Evolutionary conservation across 2,888 invertebrate genomes (phyloP).

Genomic region (Megamerina dolium): DNA sequence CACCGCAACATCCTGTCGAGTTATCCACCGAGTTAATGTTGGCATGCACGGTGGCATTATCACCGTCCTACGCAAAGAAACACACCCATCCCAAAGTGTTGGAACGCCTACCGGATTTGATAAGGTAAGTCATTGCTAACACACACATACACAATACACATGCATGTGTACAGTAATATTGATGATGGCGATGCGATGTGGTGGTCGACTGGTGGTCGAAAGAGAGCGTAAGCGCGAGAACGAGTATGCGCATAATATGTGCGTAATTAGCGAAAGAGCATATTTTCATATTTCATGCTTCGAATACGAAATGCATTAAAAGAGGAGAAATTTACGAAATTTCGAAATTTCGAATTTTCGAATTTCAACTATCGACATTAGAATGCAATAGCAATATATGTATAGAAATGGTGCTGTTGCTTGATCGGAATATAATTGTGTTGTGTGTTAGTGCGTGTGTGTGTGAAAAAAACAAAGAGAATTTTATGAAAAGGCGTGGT

Average conservation of each 20-base stretch:
- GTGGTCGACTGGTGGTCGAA: not conserved
- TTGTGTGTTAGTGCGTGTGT: too few relatives aligned
- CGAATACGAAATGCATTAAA: not conserved
- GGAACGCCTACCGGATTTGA: conserved; percentile 51
- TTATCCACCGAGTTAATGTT: conserved; percentile 50
- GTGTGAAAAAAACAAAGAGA: too few relatives aligned
- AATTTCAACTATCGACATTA: too few relatives aligned
- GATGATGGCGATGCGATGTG: not conserved
- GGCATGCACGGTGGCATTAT: conserved; percentile 49
- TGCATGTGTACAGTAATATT: too few relatives aligned
- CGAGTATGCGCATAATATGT: not conserved
- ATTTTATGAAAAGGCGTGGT: too few relatives aligned
- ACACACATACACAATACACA: too few relatives aligned
- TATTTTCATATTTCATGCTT: not conserved
- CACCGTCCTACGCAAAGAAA: conserved; percentile 47
- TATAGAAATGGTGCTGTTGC: too few relatives aligned
- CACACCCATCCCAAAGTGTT: conserved; percentile 48
- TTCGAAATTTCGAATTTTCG: too few relatives aligned
- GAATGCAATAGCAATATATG: too few relatives aligned
- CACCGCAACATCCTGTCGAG: conserved; percentile 50
- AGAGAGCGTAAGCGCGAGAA: not conserved
- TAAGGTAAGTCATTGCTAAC: conserved; percentile 48
- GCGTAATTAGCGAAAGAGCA: not conserved
- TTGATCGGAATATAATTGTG: too few relatives aligned
- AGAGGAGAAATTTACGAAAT: too few relatives aligned